Percentiles rank a stretch among this genome's conserved stretches.
Evolutionary conservation across 2,113 vertebrate genomes (phyloP).

Genomic region (Paramormyrops kingsleyae): DNA sequence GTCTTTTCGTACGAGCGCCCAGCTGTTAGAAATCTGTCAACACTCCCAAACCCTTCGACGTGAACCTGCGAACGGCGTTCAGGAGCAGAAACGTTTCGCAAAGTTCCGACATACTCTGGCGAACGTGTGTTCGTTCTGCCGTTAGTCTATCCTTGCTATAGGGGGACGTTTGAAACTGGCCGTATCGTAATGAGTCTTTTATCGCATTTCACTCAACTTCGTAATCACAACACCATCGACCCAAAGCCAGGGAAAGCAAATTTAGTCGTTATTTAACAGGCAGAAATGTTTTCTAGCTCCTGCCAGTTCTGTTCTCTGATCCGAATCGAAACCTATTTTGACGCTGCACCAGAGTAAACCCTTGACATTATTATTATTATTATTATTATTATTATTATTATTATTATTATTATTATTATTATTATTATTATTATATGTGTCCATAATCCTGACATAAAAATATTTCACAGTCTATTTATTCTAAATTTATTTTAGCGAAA

Average conservation of each 20-base stretch:
- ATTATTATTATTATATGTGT: conserved; percentile 4
- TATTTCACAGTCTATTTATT: background rate
- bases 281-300: background rate
- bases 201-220: background rate
- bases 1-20: background rate
- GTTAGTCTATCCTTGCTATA: background rate
- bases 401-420: background rate
- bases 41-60: background rate
- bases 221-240: background rate
- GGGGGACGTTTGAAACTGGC: background rate
- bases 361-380: background rate
- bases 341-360: background rate
- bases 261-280: background rate
- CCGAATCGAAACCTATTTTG: background rate
- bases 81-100: background rate
- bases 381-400: conserved; percentile 11
- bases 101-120: background rate
- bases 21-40: background rate
- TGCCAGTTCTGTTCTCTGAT: background rate
- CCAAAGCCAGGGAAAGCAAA: background rate
- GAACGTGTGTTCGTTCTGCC: background rate
- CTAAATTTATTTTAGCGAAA: background rate
- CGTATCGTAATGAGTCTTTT: background rate
- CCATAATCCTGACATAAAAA: background rate
- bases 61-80: background rate